These are phyloP conservation scores for Coracopsis vasa DNA, from an alignment of 2,113 vertebrate species.

Conservation along the genomic window DNA sequence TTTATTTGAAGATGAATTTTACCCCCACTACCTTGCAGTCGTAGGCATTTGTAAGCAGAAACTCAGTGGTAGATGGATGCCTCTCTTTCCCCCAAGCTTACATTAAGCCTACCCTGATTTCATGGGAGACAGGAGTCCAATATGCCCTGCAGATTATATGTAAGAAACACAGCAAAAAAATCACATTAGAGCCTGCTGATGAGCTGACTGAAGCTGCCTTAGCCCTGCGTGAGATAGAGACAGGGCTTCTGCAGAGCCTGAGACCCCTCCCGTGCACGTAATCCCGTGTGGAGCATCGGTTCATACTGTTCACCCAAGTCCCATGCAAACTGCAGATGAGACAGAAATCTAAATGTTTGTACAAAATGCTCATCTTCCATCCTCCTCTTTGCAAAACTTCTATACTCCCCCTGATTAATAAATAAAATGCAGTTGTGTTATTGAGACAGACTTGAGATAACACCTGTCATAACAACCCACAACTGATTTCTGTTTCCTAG, in stretches of 20 bases:
- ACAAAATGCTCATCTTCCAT: background rate
- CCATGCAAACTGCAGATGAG: background rate
- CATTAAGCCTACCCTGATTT: background rate
- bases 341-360: background rate
- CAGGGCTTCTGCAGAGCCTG: background rate
- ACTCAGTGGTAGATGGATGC: background rate
- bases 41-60: background rate
- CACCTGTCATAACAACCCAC: background rate
- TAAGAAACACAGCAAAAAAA: background rate
- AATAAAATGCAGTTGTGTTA: background rate
- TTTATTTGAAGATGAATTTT: background rate
- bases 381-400: background rate
- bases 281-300: fast-evolving
- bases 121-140: background rate
- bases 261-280: background rate
- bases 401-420: background rate
- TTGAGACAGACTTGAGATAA: background rate
- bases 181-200: background rate
- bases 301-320: background rate
- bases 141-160: background rate
- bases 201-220: background rate
- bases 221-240: background rate
- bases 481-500: background rate
- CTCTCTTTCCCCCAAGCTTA: background rate
- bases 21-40: background rate